Evolutionary conservation across 2,888 invertebrate species (phyloP).

Genomic region (Tachina grossa): DNA sequence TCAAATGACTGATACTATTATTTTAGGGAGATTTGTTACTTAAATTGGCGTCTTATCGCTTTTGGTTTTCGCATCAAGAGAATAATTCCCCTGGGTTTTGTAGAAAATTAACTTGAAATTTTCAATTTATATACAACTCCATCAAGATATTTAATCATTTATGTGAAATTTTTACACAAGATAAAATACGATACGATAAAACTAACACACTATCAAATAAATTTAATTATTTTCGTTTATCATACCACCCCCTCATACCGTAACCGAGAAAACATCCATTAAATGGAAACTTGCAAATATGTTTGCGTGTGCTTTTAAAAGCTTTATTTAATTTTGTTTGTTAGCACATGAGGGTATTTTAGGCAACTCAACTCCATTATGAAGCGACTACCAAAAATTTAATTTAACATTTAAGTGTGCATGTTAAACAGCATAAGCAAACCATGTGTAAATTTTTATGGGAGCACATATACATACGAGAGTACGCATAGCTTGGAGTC

Average conservation of each 20-base stretch:
- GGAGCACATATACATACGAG: neutral
- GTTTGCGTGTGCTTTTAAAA: constrained; percentile 29
- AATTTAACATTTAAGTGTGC: constrained; percentile 6
- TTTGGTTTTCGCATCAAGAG: no score
- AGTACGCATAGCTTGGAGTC: neutral
- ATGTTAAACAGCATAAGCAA: neutral
- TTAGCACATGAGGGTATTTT: constrained; percentile 42
- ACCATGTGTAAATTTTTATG: neutral
- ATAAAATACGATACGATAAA: no score
- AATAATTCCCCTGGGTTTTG: no score
- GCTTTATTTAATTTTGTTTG: constrained; percentile 47
- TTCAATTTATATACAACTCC: no score
- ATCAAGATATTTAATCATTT: no score
- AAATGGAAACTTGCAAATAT: neutral
- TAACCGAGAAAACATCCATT: constrained; percentile 3
- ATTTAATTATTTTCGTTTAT: neutral
- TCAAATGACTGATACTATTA: no score
- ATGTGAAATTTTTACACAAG: no score
- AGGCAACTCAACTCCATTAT: constrained; percentile 46
- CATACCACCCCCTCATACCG: neutral
- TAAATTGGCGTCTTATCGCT: no score
- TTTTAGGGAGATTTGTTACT: no score
- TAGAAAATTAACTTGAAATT: no score
- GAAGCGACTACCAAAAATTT: constrained; percentile 39
- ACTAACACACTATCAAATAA: neutral